Percentiles rank a stretch among this genome's conserved stretches.
Evolutionary conservation across 2,113 vertebrate species (phyloP).

Genomic region (Dicentrarchus labrax): DNA sequence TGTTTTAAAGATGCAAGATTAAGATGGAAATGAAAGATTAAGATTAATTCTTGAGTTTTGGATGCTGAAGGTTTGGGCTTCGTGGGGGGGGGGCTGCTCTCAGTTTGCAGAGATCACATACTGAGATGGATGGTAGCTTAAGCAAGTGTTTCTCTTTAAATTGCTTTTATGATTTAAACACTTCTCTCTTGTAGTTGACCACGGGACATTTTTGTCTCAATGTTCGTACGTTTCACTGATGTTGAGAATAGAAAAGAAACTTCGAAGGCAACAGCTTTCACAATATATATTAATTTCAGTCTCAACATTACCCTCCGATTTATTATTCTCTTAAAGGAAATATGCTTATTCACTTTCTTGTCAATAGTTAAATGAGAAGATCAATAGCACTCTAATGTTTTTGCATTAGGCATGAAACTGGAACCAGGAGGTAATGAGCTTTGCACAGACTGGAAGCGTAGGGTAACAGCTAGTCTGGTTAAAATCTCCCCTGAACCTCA

Average conservation of each 20-base stretch:
- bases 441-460: conserved; percentile 1
- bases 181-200: neutral
- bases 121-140: conserved; percentile 9
- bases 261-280: neutral
- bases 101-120: conserved; percentile 6
- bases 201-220: neutral
- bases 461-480: neutral
- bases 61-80: conserved; percentile 3
- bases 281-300: neutral
- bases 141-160: conserved; percentile 11
- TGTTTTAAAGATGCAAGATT: conserved; percentile 48
- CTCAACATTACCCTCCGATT: neutral
- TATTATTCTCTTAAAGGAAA: neutral
- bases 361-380: neutral
- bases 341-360: neutral
- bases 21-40: conserved; percentile 41
- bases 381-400: neutral
- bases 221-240: neutral
- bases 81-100: conserved; percentile 4
- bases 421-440: neutral
- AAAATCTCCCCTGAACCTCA: neutral
- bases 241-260: neutral
- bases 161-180: conserved; percentile 16
- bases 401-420: neutral
- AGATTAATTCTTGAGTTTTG: conserved; percentile 30